Evolutionary conservation across 2,797 vertebrate genomes (phyloP).

Genomic region (Pyrocephalus nanus): DNA sequence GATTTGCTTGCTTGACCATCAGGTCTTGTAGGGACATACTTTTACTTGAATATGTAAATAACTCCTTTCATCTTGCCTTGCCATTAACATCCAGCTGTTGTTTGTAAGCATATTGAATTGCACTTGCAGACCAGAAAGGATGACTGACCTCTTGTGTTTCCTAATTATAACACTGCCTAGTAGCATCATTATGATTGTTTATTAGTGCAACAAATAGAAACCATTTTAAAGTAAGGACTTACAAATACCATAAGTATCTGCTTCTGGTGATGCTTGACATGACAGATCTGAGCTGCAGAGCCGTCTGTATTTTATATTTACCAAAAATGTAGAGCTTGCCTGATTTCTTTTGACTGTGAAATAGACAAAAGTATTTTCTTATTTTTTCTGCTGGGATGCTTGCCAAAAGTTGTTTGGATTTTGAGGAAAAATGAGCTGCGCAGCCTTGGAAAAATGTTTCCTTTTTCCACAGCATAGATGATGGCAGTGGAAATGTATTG

Average conservation of each 20-base stretch:
- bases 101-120: constrained; percentile 12
- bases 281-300: neutral
- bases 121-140: neutral
- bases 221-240: neutral
- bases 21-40: neutral
- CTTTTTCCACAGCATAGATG: neutral
- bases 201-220: constrained; percentile 18
- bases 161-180: constrained; percentile 7
- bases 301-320: neutral
- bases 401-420: neutral
- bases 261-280: neutral
- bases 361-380: neutral
- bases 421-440: neutral
- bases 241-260: neutral
- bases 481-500: neutral
- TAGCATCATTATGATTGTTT: constrained; percentile 12
- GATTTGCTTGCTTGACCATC: neutral
- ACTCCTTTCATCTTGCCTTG: neutral
- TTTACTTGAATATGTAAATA: neutral
- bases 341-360: neutral
- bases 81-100: constrained; percentile 40
- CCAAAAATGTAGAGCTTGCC: neutral
- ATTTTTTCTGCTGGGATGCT: neutral
- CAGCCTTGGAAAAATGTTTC: neutral
- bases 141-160: constrained; percentile 46